Base-by-base conservation (phyloP, 2,888 invertebrate species). In the Ommatoiulus sabulosus region DNA sequence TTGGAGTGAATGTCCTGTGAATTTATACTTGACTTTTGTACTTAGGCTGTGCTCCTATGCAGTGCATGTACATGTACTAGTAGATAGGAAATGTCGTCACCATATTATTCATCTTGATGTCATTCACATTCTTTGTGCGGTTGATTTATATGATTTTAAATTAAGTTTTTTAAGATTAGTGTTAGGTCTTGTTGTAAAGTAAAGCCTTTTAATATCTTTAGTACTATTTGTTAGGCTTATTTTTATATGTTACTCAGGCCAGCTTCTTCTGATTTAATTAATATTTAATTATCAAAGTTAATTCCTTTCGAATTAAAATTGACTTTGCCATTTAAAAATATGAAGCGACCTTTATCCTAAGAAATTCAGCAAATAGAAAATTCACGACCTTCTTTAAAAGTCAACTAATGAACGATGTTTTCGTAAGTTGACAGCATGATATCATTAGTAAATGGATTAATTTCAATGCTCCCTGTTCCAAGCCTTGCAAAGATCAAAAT, bases 361-460 rank as follows among this genome's bases (percentile, higher is more conserved):
- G 4, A 80, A 80, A 80, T 7, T 80, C 12, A 15, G 24, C 35
- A 24, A 63, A 35, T 80, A 7, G 35, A 35, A 80, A 72, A 80
- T 80, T 35, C 80, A 80, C 80, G 80, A 80, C 80, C 80, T 80
- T 80, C 35, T 80, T 6, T 80, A 80, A 80, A 80, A 80, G 80
- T 80, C 80, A 80, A 80, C 80, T 35, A 80, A 80, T 15, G 80
- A 80, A 80, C 24, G 10, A 80, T 80, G 80, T 80, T 80, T 80
- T 80, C 12, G 80, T 35, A 80, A 12, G 35, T 35, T 80, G 35
- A 35, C 35, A 80, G 7, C 80, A 35, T 35, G 12, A 24, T 80
- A 52, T 52, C 17, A 52, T 35, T 35, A 43, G 12, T 80, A 12
- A 80, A 43, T 80, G 35, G 80, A 35, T 80, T 80, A 80, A 80